Conservation (phyloP, 2,113 vertebrate species). For the Mionectes macconnelli region DNA sequence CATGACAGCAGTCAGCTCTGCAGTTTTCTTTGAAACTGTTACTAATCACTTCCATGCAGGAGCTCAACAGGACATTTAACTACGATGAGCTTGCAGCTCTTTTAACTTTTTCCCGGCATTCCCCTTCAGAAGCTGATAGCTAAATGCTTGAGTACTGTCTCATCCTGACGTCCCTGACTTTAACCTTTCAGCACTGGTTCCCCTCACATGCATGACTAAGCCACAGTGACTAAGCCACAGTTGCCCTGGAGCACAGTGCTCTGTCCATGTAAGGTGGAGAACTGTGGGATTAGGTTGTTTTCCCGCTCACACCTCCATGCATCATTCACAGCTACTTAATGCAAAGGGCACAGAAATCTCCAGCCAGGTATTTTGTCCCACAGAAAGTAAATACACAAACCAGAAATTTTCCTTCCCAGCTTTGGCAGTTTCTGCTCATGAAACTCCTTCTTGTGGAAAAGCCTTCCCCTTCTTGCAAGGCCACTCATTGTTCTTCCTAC, state of each 20-base stretch:
- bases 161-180: neutral
- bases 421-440: neutral
- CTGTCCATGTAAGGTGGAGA: neutral
- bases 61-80: neutral
- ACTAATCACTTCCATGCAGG: neutral
- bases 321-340: neutral
- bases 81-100: neutral
- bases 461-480: neutral
- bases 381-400: neutral
- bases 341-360: neutral
- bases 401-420: neutral
- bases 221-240: neutral
- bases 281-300: neutral
- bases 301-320: neutral
- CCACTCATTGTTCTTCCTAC: neutral
- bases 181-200: neutral
- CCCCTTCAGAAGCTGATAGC: neutral
- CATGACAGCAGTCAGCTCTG: neutral
- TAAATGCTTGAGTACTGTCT: neutral
- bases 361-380: neutral
- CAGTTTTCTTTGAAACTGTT: neutral
- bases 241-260: neutral
- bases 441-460: neutral
- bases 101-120: neutral
- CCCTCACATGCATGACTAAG: constrained; percentile 12